A percentile compares a stretch with the other conserved stretches of the same genome.
phyloP scores from a whole-genome alignment of 1,140 invertebrate species.

The Aradophagus sp. region DNA sequence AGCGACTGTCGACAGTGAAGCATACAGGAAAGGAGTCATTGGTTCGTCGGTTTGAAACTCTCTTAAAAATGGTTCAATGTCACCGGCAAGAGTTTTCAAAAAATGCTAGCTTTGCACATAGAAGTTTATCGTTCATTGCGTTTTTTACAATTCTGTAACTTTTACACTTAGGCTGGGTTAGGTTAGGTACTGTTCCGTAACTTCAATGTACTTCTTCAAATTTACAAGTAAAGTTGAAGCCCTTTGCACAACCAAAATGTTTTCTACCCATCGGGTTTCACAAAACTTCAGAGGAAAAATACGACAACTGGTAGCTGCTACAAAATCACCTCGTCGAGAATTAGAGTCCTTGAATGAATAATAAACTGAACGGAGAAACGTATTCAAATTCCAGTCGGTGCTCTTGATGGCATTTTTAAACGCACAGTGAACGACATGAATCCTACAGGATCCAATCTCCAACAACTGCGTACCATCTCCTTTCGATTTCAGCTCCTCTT shows the following conservation, averaged over 20 bases:
- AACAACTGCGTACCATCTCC: slow-evolving; percentile 4
- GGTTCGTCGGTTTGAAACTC: slow-evolving; percentile 49
- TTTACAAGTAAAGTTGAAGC: not conserved
- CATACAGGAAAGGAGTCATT: slow-evolving; percentile 33
- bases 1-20: not conserved
- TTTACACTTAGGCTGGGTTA: not conserved
- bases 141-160: slow-evolving; percentile 3
- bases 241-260: slow-evolving; percentile 16
- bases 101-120: slow-evolving; percentile 6
- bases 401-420: slow-evolving; percentile 38
- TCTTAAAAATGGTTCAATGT: slow-evolving; percentile 47
- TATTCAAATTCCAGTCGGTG: slow-evolving; percentile 23
- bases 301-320: slow-evolving; percentile 4
- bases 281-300: slow-evolving; percentile 44
- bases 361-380: slow-evolving; percentile 36
- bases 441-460: slow-evolving; percentile 41
- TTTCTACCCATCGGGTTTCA: slow-evolving; percentile 30
- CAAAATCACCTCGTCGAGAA: slow-evolving; percentile 38
- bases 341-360: slow-evolving; percentile 36
- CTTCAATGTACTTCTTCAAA: slow-evolving; percentile 5
- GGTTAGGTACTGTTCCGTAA: not conserved
- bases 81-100: slow-evolving; percentile 39
- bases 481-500: slow-evolving; percentile 12
- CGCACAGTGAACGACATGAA: slow-evolving; percentile 36
- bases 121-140: not conserved